Evolutionary conservation across 2,888 invertebrate genomes (phyloP).

Genomic region (Drosophila testacea): DNA sequence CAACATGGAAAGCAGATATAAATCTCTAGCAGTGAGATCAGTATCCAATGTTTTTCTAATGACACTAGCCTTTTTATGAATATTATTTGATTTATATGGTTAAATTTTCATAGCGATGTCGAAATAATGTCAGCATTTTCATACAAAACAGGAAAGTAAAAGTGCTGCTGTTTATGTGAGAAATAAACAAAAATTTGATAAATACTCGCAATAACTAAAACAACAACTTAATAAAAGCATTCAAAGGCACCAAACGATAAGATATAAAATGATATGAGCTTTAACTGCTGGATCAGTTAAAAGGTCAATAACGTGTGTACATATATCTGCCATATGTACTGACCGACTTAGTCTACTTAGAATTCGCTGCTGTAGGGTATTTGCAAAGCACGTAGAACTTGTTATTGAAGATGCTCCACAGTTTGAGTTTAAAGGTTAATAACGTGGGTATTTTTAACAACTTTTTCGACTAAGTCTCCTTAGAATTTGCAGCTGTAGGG

Average conservation of each 20-base stretch:
- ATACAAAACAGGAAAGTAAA: neutral
- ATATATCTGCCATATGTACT: neutral
- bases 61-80: too few relatives aligned
- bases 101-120: neutral
- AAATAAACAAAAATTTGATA: constrained; percentile 1
- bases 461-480: neutral
- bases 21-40: too few relatives aligned
- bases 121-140: neutral
- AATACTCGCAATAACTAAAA: neutral
- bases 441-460: neutral
- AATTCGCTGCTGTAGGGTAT: neutral
- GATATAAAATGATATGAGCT: constrained; percentile 5
- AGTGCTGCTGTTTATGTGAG: constrained; percentile 1
- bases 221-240: constrained; percentile 10
- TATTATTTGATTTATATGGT: too few relatives aligned
- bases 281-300: neutral
- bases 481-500: neutral
- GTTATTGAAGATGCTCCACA: neutral
- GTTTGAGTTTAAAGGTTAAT: constrained; percentile 4
- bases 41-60: too few relatives aligned
- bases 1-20: too few relatives aligned
- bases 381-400: neutral
- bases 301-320: constrained; percentile 10
- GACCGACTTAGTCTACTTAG: neutral
- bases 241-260: constrained; percentile 2